phyloP scores from a whole-genome alignment of 1,140 invertebrate genomes.

The Lucilia sericata region DNA sequence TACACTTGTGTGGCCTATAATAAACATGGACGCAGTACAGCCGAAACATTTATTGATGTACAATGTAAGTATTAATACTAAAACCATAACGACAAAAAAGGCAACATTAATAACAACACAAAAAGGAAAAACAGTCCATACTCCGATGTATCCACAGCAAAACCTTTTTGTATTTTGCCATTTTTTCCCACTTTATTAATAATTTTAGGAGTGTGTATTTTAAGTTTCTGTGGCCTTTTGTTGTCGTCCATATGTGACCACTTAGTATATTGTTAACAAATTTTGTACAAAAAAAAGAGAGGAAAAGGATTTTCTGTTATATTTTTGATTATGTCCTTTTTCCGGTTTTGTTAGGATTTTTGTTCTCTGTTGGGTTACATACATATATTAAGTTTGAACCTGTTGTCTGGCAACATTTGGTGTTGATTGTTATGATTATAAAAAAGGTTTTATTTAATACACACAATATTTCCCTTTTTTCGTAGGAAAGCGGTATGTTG shows the following conservation, averaged over 20 bases:
- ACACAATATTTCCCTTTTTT: background rate
- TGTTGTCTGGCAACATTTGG: constrained; percentile 40
- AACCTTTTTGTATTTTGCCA: background rate
- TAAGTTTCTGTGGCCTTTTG: constrained; percentile 30
- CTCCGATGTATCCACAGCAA: too few species aligned
- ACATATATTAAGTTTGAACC: background rate
- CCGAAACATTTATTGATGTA: constrained; percentile 62
- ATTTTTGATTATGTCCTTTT: constrained; percentile 44
- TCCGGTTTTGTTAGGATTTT: constrained; percentile 22
- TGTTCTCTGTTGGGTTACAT: background rate
- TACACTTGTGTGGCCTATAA: constrained; percentile 61
- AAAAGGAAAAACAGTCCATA: too few species aligned
- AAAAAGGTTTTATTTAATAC: background rate
- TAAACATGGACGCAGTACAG: constrained; percentile 59
- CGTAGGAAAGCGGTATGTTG: background rate
- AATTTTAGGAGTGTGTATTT: background rate
- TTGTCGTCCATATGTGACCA: constrained; percentile 41
- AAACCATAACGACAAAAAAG: background rate
- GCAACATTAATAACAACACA: too few species aligned
- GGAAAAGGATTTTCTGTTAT: constrained; percentile 32
- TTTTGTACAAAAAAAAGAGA: background rate
- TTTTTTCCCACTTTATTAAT: background rate
- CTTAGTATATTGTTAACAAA: constrained; percentile 18
- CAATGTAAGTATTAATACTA: constrained; percentile 58
- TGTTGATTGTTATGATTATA: constrained; percentile 44